A percentile compares a stretch with the other conserved stretches of the same genome.
These are phyloP conservation scores for Branchellion lobata DNA, from an alignment of 2,888 invertebrate genomes.

Conservation along the genomic window DNA sequence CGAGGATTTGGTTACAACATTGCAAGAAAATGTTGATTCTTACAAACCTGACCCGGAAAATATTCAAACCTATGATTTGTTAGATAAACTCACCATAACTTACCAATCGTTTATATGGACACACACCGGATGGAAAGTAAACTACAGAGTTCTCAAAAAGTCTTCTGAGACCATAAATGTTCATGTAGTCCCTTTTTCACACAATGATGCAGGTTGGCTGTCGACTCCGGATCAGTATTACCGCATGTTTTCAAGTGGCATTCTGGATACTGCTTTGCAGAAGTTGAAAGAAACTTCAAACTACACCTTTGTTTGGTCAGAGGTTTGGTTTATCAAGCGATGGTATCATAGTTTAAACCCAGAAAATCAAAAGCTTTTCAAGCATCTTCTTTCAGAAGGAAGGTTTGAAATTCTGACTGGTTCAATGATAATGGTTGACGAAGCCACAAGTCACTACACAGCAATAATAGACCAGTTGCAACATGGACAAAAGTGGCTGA, in stretches of 20 bases:
- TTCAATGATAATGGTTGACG: slow-evolving; percentile 52
- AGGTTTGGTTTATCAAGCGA: slow-evolving; percentile 47
- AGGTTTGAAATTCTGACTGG: slow-evolving; percentile 52
- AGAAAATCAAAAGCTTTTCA: background rate
- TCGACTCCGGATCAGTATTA: slow-evolving; percentile 45
- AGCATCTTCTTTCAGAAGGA: slow-evolving; percentile 45
- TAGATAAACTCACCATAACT: slow-evolving; percentile 34
- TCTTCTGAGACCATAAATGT: slow-evolving; percentile 39
- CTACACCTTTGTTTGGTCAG: slow-evolving; percentile 53
- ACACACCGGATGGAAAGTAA: slow-evolving; percentile 50
- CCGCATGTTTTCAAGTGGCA: slow-evolving; percentile 27
- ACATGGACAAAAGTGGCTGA: slow-evolving; percentile 52
- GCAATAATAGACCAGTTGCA: slow-evolving; percentile 50
- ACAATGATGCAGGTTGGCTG: slow-evolving; percentile 51
- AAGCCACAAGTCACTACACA: slow-evolving; percentile 49
- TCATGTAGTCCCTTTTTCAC: slow-evolving; percentile 50
- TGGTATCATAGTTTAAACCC: slow-evolving; percentile 46
- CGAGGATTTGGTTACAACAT: too few species aligned
- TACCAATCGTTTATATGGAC: slow-evolving; percentile 48
- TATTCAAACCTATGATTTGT: slow-evolving; percentile 10
- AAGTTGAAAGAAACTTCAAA: slow-evolving; percentile 78
- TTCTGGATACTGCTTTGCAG: slow-evolving; percentile 75
- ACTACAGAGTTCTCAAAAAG: slow-evolving; percentile 42
- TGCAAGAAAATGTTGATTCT: too few species aligned
- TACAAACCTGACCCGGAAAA: background rate